Percentiles rank a stretch among this genome's conserved stretches.
These are phyloP conservation scores for Drosophila kuntzei DNA, from an alignment of 2,888 invertebrate species.

Conservation along the genomic window DNA sequence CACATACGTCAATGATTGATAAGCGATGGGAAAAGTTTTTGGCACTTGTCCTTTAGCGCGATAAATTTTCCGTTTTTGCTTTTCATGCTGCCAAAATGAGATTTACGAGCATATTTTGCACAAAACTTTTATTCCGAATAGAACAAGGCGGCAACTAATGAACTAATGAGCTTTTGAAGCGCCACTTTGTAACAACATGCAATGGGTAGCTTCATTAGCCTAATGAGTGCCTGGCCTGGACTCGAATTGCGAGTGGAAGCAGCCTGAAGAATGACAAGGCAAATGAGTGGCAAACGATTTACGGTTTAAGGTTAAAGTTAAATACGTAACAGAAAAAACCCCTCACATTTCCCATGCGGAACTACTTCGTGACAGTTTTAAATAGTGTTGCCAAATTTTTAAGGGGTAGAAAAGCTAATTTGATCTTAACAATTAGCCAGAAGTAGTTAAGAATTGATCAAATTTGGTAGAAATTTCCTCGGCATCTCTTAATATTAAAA, in stretches of 20 bases:
- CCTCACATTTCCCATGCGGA: background rate
- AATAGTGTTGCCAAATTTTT: background rate
- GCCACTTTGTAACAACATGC: slow-evolving; percentile 7
- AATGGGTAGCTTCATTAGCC: slow-evolving; percentile 63
- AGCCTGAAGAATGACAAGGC: slow-evolving; percentile 51
- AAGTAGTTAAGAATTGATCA: no score
- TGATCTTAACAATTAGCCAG: no score
- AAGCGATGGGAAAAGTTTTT: slow-evolving; percentile 68
- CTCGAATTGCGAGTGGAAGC: background rate
- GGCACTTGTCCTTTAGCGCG: slow-evolving; percentile 71
- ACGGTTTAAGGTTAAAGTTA: slow-evolving; percentile 73
- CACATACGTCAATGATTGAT: slow-evolving; percentile 73
- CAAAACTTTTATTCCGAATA: slow-evolving; percentile 55
- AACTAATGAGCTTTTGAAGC: slow-evolving; percentile 68
- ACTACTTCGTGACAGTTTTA: slow-evolving; percentile 22
- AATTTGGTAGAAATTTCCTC: no score
- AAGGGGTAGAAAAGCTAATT: background rate
- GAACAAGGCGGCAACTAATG: slow-evolving; percentile 66
- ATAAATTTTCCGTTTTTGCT: slow-evolving; percentile 66
- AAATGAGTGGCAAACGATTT: slow-evolving; percentile 46
- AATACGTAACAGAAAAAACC: slow-evolving; percentile 26
- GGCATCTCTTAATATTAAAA: no score
- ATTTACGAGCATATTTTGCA: slow-evolving; percentile 79
- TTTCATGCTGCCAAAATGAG: slow-evolving; percentile 64
- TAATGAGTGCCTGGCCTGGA: slow-evolving; percentile 57